Base-by-base conservation (phyloP, 2,797 vertebrate species). In the Carapus acus region DNA sequence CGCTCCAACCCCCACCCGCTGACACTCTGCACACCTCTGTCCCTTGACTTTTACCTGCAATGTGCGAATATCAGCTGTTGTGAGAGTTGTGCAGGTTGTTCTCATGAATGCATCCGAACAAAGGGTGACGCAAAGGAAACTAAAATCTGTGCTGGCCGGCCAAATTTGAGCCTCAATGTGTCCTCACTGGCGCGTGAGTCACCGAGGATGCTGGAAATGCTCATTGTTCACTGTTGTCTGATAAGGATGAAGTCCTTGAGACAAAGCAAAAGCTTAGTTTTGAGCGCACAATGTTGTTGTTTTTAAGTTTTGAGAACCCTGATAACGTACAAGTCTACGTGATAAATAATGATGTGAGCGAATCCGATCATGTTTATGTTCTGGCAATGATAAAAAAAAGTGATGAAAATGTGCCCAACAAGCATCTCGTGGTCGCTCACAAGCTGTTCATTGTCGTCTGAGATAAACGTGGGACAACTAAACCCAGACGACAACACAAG, bases 201-300 rank as follows among this genome's bases (percentile, higher is more conserved):
- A 17, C 37, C 5, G 11, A 3, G 8, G 4, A 33, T 38, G 5
- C n/a, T 17, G 6, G 8, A 2, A 38, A 7, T 38, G 6, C 18
- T 16, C 16, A 13, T 38, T 38, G n/a, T 17, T n/a, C 7, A 17
- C 18, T 38, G 7, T 16, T 38, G n/a, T 8, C 4, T 40, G 38
- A 40, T 40, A 11, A 36, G 34, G 31, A 33, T 33, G 3, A 4
- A 11, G 8, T 3, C 12, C 31, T 3, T 11, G 31, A 33, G 31
- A 13, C 31, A 3, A 33, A 4, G 14, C 2, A 33, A 3, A 11
- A 13, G 9, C 14, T 36, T 36, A 4, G 8, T 15, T 3, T 64
- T 17, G 42, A 31, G 16, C 22, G 20, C 15, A 29, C 17, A 41
- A 24, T 41, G 41, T 57, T 23, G 51, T 13, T 3, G 38, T 44